phyloP scores from a whole-genome alignment of 2,888 invertebrate species.

The Andrena flavipes region DNA sequence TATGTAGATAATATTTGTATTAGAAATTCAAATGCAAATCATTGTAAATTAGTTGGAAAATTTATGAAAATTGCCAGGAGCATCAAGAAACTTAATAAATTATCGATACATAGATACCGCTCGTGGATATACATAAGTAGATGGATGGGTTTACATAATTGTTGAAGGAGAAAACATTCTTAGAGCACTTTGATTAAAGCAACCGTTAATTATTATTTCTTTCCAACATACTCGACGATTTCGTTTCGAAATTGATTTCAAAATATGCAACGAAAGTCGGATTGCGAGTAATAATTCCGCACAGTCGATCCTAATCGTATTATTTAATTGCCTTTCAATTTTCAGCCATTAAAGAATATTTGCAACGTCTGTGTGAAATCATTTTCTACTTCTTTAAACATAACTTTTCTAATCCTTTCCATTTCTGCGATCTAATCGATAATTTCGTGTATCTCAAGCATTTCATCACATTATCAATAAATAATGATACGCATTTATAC shows the following conservation, averaged over 20 bases:
- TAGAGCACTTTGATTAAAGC: neutral
- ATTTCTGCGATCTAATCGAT: neutral
- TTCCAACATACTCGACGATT: neutral
- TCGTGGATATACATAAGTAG: too few relatives aligned
- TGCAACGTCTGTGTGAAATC: neutral
- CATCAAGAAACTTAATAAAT: too few relatives aligned
- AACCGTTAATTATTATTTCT: neutral
- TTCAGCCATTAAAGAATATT: neutral
- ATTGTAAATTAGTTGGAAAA: too few relatives aligned
- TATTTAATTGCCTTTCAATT: neutral
- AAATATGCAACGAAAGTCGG: neutral
- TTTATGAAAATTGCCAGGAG: too few relatives aligned
- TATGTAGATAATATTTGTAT: too few relatives aligned
- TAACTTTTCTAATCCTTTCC: neutral
- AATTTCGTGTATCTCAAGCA: neutral
- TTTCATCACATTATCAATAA: too few relatives aligned
- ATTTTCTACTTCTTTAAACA: neutral
- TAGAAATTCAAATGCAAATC: too few relatives aligned
- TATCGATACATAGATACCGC: too few relatives aligned
- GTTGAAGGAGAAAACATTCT: neutral
- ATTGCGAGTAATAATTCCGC: neutral
- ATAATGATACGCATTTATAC: too few relatives aligned
- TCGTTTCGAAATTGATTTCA: neutral
- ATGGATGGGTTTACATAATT: too few relatives aligned
- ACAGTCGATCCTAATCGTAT: neutral